Evolutionary conservation across 2,113 vertebrate species (phyloP).

Genomic region (Pantherophis guttatus): DNA sequence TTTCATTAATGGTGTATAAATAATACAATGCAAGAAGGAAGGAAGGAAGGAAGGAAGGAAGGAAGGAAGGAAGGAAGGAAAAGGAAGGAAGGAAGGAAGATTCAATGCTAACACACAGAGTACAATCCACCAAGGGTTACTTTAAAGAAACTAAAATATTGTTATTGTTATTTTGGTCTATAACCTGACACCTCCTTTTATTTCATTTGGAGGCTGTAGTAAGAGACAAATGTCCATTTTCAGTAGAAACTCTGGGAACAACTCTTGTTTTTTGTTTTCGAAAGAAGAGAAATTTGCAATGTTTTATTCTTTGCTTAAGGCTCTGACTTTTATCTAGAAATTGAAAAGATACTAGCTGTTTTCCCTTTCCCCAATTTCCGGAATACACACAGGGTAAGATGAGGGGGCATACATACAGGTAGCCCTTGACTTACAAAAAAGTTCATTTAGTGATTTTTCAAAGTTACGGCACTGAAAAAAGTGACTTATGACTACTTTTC

Average conservation of each 20-base stretch:
- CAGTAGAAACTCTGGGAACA: background rate
- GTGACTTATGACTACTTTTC: too few species aligned
- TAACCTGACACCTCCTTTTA: background rate
- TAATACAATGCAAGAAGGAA: background rate
- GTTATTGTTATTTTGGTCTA: background rate
- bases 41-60: too few species aligned
- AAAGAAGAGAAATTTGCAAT: background rate
- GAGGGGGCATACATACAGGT: background rate
- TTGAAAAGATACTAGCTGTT: background rate
- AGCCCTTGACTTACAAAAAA: background rate
- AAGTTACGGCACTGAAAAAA: background rate
- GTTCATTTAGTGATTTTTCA: background rate
- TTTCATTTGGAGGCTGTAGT: background rate
- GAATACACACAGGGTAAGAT: background rate
- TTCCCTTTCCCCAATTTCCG: background rate
- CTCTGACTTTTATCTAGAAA: background rate
- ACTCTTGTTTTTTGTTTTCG: background rate
- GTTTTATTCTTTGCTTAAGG: background rate
- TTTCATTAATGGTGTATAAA: background rate
- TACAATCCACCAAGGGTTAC: background rate
- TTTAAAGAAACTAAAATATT: background rate
- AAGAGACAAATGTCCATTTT: background rate
- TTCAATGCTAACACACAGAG: background rate
- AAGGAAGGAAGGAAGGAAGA: too few species aligned
- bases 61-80: too few species aligned